Evolutionary conservation across 2,797 vertebrate genomes (phyloP), one percentile per base, ranked within the genome.

Genomic region (Synanceia verrucosa): DNA sequence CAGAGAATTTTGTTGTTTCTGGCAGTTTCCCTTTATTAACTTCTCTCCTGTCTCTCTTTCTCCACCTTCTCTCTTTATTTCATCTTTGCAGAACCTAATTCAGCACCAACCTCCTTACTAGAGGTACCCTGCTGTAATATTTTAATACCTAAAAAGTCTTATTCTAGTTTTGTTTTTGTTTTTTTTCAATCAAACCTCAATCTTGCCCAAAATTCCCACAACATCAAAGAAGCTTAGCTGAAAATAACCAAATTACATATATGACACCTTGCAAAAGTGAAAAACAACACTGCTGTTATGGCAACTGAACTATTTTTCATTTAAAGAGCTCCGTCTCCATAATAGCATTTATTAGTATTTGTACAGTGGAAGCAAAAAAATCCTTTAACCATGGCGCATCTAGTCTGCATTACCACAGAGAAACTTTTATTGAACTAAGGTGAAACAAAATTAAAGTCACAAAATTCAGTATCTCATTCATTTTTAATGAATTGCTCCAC

Each of bases 181-280:
- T n/a, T n/a, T n/a, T n/a, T n/a, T n/a, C n/a, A n/a, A 31, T 59
- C 7, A 46, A 56, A 65, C 31, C 5, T 56, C 9, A 66, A 16
- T 56, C 52, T 57, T 56, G 44, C 19, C 19, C 18, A 50, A 64
- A 52, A 59, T 33, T 56, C n/a, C 19, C 6, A 33, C 50, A 51
- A n/a, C 26, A 37, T 61, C 23, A n/a, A 33, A 59, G 4, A 52
- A 43, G 21, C 3, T 7, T 14, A 55, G 23, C 28, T 28, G 23
- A 36, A 65, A 56, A 65, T 46, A 60, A 56, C 18, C 28, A 44
- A 52, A 76, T 69, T 37, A 24, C 19, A 18, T 58, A 29, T 8
- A 5, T 23, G 12, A 33, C n/a, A 28, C 21, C 4, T 6, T 21
- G 21, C 60, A 46, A 19, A 52, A 52, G 16, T 34, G 16, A 44